phyloP scores from a whole-genome alignment of 2,113 vertebrate genomes.

The Ptychochromis oligacanthus region DNA sequence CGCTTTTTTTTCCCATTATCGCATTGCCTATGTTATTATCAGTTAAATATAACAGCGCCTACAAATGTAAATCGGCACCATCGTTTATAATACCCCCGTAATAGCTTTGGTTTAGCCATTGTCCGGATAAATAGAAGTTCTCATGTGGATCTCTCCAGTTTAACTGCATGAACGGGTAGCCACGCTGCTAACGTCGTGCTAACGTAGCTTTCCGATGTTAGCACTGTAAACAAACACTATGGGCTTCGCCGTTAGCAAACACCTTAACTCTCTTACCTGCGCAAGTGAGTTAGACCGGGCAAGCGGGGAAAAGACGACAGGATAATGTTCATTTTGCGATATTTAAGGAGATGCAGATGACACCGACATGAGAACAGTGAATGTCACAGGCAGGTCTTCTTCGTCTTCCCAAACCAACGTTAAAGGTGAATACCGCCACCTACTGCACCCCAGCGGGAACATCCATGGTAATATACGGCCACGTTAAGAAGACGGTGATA shows the following conservation, averaged over 20 bases:
- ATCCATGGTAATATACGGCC: background rate
- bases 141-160: background rate
- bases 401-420: background rate
- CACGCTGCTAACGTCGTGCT: conserved; percentile 16
- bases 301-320: conserved; percentile 48
- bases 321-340: conserved; percentile 59
- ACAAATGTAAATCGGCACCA: background rate
- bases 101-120: background rate
- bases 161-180: background rate
- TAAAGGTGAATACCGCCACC: background rate
- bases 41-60: background rate
- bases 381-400: conserved; percentile 56
- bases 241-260: background rate
- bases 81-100: background rate
- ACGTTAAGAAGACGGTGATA: background rate
- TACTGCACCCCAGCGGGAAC: background rate
- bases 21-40: background rate
- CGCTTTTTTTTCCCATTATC: background rate
- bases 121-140: background rate
- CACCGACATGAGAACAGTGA: conserved; percentile 31
- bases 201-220: background rate
- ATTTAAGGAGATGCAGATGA: background rate
- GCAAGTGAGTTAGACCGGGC: conserved; percentile 6
- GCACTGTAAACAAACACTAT: background rate
- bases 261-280: conserved; percentile 51